Conservation (phyloP, 2,888 invertebrate genomes). For the Parasteatoda lunata region DNA sequence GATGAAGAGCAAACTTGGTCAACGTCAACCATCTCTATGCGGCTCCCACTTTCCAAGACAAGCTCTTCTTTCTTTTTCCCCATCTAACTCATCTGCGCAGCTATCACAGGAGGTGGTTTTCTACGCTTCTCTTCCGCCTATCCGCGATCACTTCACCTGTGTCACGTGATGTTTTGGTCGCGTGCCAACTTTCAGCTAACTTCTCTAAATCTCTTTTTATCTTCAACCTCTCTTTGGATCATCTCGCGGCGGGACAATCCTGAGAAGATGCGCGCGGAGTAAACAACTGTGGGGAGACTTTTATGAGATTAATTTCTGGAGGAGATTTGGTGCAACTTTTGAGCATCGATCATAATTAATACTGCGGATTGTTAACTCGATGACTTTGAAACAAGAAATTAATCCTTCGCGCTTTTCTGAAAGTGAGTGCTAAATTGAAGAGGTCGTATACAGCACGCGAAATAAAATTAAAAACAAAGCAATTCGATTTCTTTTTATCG, state of each 20-base stretch:
- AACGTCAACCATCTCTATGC: slow-evolving; percentile 51
- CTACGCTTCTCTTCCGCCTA: slow-evolving; percentile 59
- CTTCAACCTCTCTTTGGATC: slow-evolving; percentile 9
- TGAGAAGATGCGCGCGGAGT: not conserved
- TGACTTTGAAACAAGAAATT: too few relatives aligned
- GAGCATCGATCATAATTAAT: too few relatives aligned
- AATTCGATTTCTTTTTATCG: too few relatives aligned
- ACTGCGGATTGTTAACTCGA: too few relatives aligned
- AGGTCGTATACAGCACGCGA: too few relatives aligned
- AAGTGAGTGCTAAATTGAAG: too few relatives aligned
- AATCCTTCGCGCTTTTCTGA: too few relatives aligned
- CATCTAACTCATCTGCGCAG: slow-evolving; percentile 28
- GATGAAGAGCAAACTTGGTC: slow-evolving; percentile 39
- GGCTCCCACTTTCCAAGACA: not conserved
- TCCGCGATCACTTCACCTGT: not conserved
- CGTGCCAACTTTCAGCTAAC: slow-evolving; percentile 55
- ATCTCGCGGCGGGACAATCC: slow-evolving; percentile 26
- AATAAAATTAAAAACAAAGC: too few relatives aligned
- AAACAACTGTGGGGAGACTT: not conserved
- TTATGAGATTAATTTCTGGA: too few relatives aligned
- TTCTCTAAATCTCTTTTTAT: slow-evolving; percentile 23
- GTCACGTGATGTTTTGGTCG: slow-evolving; percentile 63
- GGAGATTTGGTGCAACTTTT: too few relatives aligned
- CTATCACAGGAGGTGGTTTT: slow-evolving; percentile 25
- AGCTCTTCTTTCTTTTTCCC: too few relatives aligned